Conservation (phyloP, 2,888 invertebrate genomes). For the Andrena hattorfiana region DNA sequence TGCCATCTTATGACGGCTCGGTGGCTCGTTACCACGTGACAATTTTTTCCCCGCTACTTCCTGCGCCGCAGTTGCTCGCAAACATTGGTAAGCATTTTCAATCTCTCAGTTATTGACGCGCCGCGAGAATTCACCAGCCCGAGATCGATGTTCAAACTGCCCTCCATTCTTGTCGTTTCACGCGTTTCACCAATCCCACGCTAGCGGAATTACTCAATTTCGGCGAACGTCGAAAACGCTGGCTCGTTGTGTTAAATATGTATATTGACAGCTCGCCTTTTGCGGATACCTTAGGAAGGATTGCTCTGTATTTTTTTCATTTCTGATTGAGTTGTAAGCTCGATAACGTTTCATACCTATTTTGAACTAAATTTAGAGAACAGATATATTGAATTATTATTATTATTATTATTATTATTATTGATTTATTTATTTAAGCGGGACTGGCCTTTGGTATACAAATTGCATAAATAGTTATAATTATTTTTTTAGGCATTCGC, state of each 20-base stretch:
- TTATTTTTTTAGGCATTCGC: no score
- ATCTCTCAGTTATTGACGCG: conserved; percentile 10
- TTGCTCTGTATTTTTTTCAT: background rate
- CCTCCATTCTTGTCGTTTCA: background rate
- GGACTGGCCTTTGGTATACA: no score
- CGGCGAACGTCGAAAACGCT: conserved; percentile 18
- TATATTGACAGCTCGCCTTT: conserved; percentile 48
- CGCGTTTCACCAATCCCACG: background rate
- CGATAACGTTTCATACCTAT: background rate
- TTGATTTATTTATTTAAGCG: no score
- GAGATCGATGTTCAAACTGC: conserved; percentile 23
- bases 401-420: no score
- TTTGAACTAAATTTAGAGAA: no score
- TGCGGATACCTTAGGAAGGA: background rate
- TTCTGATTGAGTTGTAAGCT: background rate
- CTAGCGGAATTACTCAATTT: conserved; percentile 24
- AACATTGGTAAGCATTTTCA: conserved; percentile 20
- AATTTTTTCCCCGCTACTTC: conserved; percentile 15
- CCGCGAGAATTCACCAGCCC: background rate
- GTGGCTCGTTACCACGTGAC: conserved; percentile 13
- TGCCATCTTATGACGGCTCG: conserved; percentile 1
- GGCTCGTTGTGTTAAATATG: conserved; percentile 26
- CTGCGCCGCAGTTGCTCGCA: conserved; percentile 5
- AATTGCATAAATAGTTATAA: no score
- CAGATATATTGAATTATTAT: no score